phyloP scores from a whole-genome alignment of 2,888 invertebrate species.

The Tupiocoris notatus region DNA sequence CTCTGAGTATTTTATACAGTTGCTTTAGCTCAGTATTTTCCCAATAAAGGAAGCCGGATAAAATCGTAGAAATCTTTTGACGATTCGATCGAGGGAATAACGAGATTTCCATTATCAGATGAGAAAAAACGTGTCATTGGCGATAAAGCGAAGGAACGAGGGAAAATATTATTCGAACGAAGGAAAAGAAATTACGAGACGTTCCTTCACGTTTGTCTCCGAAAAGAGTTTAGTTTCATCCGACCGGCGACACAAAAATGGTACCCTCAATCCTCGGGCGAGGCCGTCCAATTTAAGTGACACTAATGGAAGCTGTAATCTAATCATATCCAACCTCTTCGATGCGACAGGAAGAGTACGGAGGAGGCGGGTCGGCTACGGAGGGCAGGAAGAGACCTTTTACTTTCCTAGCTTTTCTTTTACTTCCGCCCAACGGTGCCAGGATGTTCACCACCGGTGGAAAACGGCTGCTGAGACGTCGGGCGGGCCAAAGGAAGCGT shows the following conservation, averaged over 20 bases:
- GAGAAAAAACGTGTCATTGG: not conserved
- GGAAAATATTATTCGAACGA: not conserved
- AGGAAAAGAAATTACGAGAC: not conserved
- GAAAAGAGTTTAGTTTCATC: not conserved
- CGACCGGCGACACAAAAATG: not conserved
- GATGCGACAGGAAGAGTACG: not conserved
- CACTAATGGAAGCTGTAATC: not conserved
- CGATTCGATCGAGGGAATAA: not conserved
- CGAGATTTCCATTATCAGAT: not conserved
- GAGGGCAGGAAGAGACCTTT: not conserved
- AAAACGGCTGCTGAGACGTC: not conserved
- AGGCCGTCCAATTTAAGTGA: not conserved
- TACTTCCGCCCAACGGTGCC: not conserved
- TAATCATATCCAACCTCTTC: not conserved
- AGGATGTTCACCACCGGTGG: not conserved
- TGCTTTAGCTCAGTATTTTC: too few relatives aligned
- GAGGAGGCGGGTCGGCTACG: not conserved
- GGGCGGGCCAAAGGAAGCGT: too few relatives aligned
- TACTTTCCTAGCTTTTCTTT: not conserved
- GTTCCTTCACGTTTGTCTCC: not conserved
- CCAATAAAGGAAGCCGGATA: too few relatives aligned
- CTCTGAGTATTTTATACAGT: too few relatives aligned
- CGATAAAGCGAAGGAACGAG: not conserved
- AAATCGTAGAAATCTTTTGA: too few relatives aligned
- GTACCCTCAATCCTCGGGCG: not conserved